Evolutionary conservation across 2,888 invertebrate genomes (phyloP).

Genomic region (Baronia brevicornis): DNA sequence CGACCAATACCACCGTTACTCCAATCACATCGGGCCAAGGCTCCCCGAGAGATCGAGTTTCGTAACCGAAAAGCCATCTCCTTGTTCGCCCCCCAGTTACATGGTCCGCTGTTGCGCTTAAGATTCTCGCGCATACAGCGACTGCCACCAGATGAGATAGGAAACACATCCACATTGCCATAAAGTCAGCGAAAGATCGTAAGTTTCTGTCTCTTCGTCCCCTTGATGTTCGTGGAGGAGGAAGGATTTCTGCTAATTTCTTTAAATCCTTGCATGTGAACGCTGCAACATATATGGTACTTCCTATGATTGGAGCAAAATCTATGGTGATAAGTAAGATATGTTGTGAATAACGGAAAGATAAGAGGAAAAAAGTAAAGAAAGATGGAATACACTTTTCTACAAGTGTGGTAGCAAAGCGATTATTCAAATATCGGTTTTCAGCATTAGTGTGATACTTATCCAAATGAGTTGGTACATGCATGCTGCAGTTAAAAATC

Average conservation of each 20-base stretch:
- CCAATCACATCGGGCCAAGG: constrained; percentile 80
- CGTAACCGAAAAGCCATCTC: constrained; percentile 76
- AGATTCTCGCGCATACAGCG: constrained; percentile 76
- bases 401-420: not conserved
- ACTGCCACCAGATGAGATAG: constrained; percentile 76
- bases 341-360: no score
- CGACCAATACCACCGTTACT: constrained; percentile 76
- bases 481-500: no score
- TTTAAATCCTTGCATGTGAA: constrained; percentile 57
- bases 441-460: no score
- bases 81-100: constrained; percentile 76
- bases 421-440: no score
- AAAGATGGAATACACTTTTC: constrained; percentile 1
- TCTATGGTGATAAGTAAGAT: no score
- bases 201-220: constrained; percentile 62
- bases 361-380: no score
- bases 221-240: constrained; percentile 50
- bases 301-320: no score
- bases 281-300: no score
- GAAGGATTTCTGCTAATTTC: constrained; percentile 53
- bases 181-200: constrained; percentile 71
- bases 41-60: constrained; percentile 74
- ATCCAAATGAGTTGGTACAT: no score
- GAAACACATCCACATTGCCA: constrained; percentile 77
- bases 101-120: constrained; percentile 78